These are phyloP conservation scores for Tachycineta bicolor DNA, from an alignment of 2,113 vertebrate genomes.

Conservation along the genomic window DNA sequence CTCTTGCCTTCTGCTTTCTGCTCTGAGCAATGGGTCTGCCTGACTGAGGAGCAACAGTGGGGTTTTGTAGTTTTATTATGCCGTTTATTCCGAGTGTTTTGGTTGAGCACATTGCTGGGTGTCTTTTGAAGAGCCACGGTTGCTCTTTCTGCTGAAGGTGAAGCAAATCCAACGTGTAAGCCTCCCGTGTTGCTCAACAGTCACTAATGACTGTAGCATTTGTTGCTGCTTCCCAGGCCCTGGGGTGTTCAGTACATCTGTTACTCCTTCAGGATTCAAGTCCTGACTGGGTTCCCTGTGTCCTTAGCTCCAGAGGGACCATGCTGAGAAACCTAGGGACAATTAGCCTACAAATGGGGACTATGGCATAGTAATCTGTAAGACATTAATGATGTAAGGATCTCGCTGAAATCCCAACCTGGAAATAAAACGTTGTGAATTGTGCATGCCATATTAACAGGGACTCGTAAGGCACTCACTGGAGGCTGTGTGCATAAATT, in stretches of 20 bases:
- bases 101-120: not conserved
- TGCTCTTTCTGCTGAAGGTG: slow-evolving; percentile 35
- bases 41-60: not conserved
- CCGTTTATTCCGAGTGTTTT: not conserved
- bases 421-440: not conserved
- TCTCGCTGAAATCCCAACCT: not conserved
- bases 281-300: not conserved
- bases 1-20: not conserved
- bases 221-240: slow-evolving; percentile 57
- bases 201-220: slow-evolving; percentile 65
- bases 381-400: not conserved
- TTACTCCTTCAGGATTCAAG: slow-evolving; percentile 36
- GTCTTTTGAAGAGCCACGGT: not conserved
- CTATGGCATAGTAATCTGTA: not conserved
- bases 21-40: not conserved
- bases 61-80: not conserved
- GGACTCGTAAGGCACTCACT: not conserved
- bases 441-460: not conserved
- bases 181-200: slow-evolving; percentile 51
- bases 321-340: not conserved
- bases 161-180: slow-evolving; percentile 48
- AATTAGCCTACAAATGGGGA: not conserved
- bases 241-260: slow-evolving; percentile 47
- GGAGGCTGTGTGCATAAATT: not conserved
- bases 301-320: not conserved